Base-by-base conservation (phyloP, 2,113 vertebrate species). In the Dolichotis patagonum region DNA sequence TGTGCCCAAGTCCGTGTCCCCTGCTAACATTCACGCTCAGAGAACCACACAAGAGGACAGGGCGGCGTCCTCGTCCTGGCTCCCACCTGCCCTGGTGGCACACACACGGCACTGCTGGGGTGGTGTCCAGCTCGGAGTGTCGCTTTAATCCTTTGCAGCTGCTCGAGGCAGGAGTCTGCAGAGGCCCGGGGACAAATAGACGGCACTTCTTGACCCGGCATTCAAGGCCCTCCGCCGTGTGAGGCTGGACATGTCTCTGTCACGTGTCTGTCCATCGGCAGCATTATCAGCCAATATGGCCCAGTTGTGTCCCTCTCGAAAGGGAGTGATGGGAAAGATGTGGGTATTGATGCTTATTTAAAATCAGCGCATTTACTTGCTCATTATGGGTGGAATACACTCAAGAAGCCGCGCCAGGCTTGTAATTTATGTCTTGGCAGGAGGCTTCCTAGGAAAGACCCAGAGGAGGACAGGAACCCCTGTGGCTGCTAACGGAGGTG, bases 141-240 rank as follows among this genome's bases (percentile, higher is more conserved):
- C 62, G 91, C 69, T 96, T 94, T 97, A 77, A 96, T 98, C n/a
- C 22, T 3, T 86, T 30, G 0, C 95, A 88, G 96, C 96, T 92
- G 96, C 96, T 96, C 1, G 1, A 95, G 93, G 85, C 92, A 69
- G 83, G 91, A 88, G 43, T 84, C 32, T 22, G 93, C 91, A 88
- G 67, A 85, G 2, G 85, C 96, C 88, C 83, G 24, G n/a, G 75
- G 7, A 49, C 85, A 89, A 85, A 3, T 24, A 88, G 81, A 65
- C 85, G 52, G 22, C 49, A 5, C 14, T 35, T 28, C 49, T 80
- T 17, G 49, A 8, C 28, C 9, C 3, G 14, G 32, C 26, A 24
- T 41, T 58, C 80, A 38, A 41, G 54, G 56, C n/a, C 81, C 81
- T 43, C 54, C 7, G 7, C n/a, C n/a, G 9, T 13, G 38, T 4